Evolutionary conservation across 2,888 invertebrate species (phyloP).

Genomic region (Rhyacophila evoluta): DNA sequence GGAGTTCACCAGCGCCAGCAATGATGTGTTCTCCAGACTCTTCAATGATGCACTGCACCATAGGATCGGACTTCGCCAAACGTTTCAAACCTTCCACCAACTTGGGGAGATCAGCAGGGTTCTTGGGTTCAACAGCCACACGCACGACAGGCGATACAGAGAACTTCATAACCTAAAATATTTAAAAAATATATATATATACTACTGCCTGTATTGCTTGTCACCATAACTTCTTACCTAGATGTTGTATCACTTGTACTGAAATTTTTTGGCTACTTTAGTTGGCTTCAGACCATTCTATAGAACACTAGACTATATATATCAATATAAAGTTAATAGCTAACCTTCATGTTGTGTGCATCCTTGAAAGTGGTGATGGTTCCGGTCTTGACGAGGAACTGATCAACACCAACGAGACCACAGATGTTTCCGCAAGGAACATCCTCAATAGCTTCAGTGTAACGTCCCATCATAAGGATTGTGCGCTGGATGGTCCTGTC

Average conservation of each 20-base stretch:
- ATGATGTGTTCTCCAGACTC: constrained; percentile 99
- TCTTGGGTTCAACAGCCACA: constrained; percentile 99
- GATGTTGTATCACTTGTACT: no score
- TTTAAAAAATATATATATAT: background rate
- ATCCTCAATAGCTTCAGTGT: constrained; percentile 99
- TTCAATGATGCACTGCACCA: constrained; percentile 99
- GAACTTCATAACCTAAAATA: constrained; percentile 96
- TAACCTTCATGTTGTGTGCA: constrained; percentile 96
- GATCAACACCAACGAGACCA: constrained; percentile 99
- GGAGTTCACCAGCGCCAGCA: constrained; percentile 99
- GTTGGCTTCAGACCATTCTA: no score
- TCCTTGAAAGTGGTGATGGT: constrained; percentile 99
- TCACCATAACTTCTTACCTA: no score
- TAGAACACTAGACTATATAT: no score
- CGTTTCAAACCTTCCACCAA: constrained; percentile 99
- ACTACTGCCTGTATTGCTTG: no score
- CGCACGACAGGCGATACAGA: constrained; percentile 99
- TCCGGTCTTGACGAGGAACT: constrained; percentile 99
- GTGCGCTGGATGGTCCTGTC: constrained; percentile 99
- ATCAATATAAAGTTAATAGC: background rate
- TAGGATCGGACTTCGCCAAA: constrained; percentile 99
- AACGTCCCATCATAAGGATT: constrained; percentile 99
- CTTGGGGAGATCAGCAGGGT: constrained; percentile 98
- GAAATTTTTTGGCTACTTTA: no score
- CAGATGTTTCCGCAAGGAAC: constrained; percentile 99